phyloP scores from a whole-genome alignment of 2,888 invertebrate genomes.

The Microplitis deprimator region DNA sequence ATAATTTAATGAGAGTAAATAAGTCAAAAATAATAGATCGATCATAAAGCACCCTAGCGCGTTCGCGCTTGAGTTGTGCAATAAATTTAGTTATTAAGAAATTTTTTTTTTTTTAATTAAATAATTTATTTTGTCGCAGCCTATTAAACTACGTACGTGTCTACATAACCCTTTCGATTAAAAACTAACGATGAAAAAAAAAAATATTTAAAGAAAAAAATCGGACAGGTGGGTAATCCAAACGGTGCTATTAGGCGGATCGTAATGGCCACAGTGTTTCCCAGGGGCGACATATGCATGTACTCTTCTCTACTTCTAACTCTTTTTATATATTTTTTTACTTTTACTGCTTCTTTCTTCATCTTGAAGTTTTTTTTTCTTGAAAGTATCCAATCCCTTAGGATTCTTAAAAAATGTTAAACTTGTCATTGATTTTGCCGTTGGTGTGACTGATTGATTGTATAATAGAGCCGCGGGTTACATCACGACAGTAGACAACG shows the following conservation, averaged over 20 bases:
- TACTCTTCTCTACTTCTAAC: background rate
- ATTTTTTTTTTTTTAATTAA: background rate
- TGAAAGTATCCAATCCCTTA: background rate
- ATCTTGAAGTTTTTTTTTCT: background rate
- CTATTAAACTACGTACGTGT: background rate
- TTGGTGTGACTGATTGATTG: background rate
- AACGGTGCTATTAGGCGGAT: constrained; percentile 21
- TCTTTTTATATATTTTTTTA: background rate
- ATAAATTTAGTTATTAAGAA: too few species aligned
- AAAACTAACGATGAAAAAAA: background rate
- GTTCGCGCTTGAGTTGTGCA: too few species aligned
- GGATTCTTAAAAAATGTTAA: background rate
- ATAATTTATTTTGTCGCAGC: background rate
- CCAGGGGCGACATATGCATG: constrained; percentile 13
- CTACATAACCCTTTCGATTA: background rate
- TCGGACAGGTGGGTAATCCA: constrained; percentile 13
- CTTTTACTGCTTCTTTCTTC: background rate
- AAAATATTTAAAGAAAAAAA: background rate
- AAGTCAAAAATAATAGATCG: too few species aligned
- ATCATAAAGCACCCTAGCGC: too few species aligned
- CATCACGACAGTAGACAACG: background rate
- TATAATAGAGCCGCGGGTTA: background rate
- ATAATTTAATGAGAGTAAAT: too few species aligned
- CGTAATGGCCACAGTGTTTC: constrained; percentile 26
- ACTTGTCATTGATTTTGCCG: background rate